Evolutionary conservation across 1,140 invertebrate genomes (phyloP).

Genomic region (Drosophila mojavensis): DNA sequence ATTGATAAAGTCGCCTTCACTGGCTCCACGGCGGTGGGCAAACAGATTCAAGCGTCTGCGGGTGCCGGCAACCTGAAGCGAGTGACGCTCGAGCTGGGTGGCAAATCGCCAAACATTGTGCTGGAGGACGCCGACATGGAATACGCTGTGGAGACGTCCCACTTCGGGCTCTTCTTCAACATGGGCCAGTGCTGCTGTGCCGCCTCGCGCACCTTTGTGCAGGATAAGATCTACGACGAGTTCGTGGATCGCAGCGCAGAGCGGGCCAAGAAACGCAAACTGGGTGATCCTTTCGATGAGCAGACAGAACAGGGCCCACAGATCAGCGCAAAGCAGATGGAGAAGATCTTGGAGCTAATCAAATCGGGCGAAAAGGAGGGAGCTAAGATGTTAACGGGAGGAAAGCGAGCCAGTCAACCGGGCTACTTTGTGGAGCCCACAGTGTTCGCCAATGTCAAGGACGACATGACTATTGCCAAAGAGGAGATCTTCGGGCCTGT

Average conservation of each 20-base stretch:
- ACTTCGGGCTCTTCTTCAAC: constrained; percentile 87
- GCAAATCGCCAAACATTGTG: constrained; percentile 97
- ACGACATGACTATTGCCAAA: constrained; percentile 92
- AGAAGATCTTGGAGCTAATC: constrained; percentile 89
- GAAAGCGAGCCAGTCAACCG: constrained; percentile 86
- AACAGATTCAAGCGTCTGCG: constrained; percentile 92
- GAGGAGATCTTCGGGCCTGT: constrained; percentile 97
- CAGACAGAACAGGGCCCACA: constrained; percentile 91
- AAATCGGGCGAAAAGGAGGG: constrained; percentile 90
- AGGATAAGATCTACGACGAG: constrained; percentile 93
- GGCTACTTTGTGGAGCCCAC: constrained; percentile 93
- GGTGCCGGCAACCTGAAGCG: constrained; percentile 92
- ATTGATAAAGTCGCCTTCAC: constrained; percentile 91
- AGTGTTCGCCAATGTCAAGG: constrained; percentile 91
- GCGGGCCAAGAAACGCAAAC: constrained; percentile 87
- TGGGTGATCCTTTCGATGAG: constrained; percentile 92
- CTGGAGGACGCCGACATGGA: constrained; percentile 92
- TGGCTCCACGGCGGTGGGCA: constrained; percentile 94
- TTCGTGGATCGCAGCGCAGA: constrained; percentile 90
- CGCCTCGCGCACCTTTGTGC: constrained; percentile 94
- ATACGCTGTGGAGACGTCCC: constrained; percentile 89
- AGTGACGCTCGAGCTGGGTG: constrained; percentile 96
- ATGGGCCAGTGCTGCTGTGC: constrained; percentile 94
- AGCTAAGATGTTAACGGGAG: constrained; percentile 89
- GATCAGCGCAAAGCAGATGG: constrained; percentile 88